These are phyloP conservation scores for Ptychodera flava DNA, from an alignment of 35 echinoderm and acorn worm species.

Conservation along the genomic window DNA sequence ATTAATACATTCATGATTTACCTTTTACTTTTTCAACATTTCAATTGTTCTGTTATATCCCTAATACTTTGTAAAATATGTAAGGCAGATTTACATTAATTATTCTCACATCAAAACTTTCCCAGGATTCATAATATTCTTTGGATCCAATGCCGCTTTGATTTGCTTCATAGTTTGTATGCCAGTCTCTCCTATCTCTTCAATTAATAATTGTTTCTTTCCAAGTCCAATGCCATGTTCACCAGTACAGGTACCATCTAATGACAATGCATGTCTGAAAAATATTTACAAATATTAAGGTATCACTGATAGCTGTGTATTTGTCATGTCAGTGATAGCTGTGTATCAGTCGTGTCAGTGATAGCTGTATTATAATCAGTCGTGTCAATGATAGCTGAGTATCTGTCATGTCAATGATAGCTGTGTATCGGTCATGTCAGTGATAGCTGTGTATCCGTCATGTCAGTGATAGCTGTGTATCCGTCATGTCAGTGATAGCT, in stretches of 20 bases:
- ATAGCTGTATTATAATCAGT: not conserved
- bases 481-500: not conserved
- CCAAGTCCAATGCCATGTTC: conserved; percentile 94
- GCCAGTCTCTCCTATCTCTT: conserved; percentile 54
- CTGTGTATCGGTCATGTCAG: not conserved
- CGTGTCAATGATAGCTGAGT: too few relatives aligned
- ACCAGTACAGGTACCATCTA: conserved; percentile 82
- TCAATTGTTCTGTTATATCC: too few relatives aligned
- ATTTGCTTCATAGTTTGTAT: conserved; percentile 58
- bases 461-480: not conserved
- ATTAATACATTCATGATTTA: too few relatives aligned
- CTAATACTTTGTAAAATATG: too few relatives aligned
- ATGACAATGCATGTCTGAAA: conserved; percentile 58
- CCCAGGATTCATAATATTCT: conserved; percentile 86
- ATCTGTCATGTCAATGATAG: too few relatives aligned
- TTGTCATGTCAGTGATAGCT: not conserved
- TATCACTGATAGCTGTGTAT: not conserved
- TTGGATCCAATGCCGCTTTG: conserved; percentile 70
- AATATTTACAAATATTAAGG: too few relatives aligned
- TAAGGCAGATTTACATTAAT: too few relatives aligned
- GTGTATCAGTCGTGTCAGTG: not conserved
- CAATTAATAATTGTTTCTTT: conserved; percentile 53
- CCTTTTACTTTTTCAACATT: too few relatives aligned
- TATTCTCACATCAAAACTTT: conserved; percentile 47
- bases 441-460: not conserved